Evolutionary conservation across 2,888 invertebrate species (phyloP).

Genomic region (Drosophila nigricruria): DNA sequence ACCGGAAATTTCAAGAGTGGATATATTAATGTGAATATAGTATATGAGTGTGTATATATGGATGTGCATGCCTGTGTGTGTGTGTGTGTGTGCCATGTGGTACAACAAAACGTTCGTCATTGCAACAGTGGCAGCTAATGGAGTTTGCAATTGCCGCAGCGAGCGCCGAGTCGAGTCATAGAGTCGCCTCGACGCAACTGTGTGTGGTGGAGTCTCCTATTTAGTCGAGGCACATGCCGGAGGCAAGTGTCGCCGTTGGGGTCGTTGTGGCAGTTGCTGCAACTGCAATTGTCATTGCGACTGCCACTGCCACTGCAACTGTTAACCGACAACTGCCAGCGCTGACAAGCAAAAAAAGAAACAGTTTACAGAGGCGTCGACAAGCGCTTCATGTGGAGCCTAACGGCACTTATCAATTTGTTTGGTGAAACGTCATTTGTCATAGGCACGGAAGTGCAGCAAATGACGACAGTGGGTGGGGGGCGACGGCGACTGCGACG

Average conservation of each 20-base stretch:
- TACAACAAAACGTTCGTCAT: slow-evolving; percentile 64
- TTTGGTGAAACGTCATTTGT: slow-evolving; percentile 68
- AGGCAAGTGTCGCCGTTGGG: slow-evolving; percentile 51
- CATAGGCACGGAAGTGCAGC: slow-evolving; percentile 57
- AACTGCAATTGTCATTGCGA: slow-evolving; percentile 4
- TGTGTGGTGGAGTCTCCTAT: slow-evolving; percentile 21
- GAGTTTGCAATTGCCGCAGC: slow-evolving; percentile 33
- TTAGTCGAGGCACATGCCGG: slow-evolving; percentile 47
- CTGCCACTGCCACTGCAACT: slow-evolving; percentile 24
- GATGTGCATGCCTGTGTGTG: neutral
- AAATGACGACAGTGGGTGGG: neutral
- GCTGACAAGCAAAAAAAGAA: slow-evolving; percentile 51
- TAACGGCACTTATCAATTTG: slow-evolving; percentile 75
- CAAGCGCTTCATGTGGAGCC: slow-evolving; percentile 35
- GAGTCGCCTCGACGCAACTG: slow-evolving; percentile 1
- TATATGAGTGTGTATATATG: neutral
- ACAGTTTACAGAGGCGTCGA: slow-evolving; percentile 47
- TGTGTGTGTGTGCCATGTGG: slow-evolving; percentile 13
- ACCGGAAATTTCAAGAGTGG: slow-evolving; percentile 61
- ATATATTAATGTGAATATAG: neutral
- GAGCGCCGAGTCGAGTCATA: slow-evolving; percentile 11
- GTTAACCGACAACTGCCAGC: slow-evolving; percentile 38
- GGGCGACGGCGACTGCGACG: slow-evolving; percentile 10
- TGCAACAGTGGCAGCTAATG: slow-evolving; percentile 66
- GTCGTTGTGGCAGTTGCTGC: slow-evolving; percentile 27